Percentiles rank a stretch among this genome's conserved stretches.
These are phyloP conservation scores for Zootoca vivipara DNA, from an alignment of 2,113 vertebrate species.

Conservation along the genomic window DNA sequence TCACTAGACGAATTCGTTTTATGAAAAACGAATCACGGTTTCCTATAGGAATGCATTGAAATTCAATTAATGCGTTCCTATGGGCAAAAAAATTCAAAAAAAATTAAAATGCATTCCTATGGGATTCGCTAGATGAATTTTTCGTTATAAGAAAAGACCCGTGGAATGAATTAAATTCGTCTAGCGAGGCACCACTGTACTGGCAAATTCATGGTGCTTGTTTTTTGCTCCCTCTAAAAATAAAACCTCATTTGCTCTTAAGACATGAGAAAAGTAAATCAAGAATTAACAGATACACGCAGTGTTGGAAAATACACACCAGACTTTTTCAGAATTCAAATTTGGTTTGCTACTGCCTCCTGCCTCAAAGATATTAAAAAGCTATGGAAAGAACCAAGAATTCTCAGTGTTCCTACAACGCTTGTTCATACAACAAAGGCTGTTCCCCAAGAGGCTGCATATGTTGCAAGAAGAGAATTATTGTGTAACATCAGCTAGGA, in stretches of 20 bases:
- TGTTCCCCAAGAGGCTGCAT: not conserved
- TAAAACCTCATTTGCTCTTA: conserved; percentile 44
- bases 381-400: not conserved
- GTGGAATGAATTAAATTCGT: too few species aligned
- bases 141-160: too few species aligned
- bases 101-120: too few species aligned
- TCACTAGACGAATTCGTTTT: too few species aligned
- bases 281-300: conserved; percentile 37
- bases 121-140: too few species aligned
- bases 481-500: conserved; percentile 14
- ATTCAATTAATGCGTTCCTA: too few species aligned
- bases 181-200: too few species aligned
- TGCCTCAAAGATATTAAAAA: not conserved
- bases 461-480: not conserved
- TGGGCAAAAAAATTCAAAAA: too few species aligned
- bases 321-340: conserved; percentile 20
- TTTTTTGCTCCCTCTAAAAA: conserved; percentile 5
- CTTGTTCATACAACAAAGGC: not conserved
- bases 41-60: too few species aligned
- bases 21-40: too few species aligned
- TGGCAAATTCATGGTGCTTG: conserved; percentile 47
- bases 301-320: conserved; percentile 48
- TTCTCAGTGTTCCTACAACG: not conserved
- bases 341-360: conserved; percentile 26
- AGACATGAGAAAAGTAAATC: conserved; percentile 40